Base-by-base conservation (phyloP, 2,888 invertebrate species). In the Chrysomela aeneicollis region DNA sequence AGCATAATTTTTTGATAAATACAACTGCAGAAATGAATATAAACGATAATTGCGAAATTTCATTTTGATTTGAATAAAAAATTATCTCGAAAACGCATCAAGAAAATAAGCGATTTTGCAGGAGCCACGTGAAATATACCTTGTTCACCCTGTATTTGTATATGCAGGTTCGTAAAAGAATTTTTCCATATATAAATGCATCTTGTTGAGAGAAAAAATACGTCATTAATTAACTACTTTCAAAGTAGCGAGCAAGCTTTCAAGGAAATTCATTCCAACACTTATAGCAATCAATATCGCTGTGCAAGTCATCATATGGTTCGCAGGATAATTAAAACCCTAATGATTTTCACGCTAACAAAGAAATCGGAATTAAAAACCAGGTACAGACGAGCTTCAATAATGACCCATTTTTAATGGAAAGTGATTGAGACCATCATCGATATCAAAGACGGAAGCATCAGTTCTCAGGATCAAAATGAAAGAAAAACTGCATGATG, bases 341-440 rank as follows among this genome's bases (percentile, higher is more conserved):
- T 42, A 15, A 42, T 42, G 42, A 42, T 42, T 42, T 42, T 42
- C 42, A 42, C 42, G 42, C 42, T 42, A 42, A 42, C 42, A 42
- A 42, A 10, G 42, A 42, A 42, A 42, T 42, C 12, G 12, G 12
- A 15, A 42, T 42, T 42, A 6, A 42, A 42, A 42, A 42, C 15
- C 42, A 12, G 42, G 15, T 42, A 15, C 42, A 15, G 42, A 8
- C n/a, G 15, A 1, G 42, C 42, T 42, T 42, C 42, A n/a, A 42
- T 15, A 42, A 42, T 12, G 15, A 42, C 15, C 42, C 42, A 42
- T 42, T 42, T 42, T 42, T 42, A 42, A 42, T 42, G 42, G 42
- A 15, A 42, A 42, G 42, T 42, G 42, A 5, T 9, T 35, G 32
- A 35, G 10, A n/a, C n/a, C n/a, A n/a, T n/a, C n/a, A n/a, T n/a